Conservation (phyloP, 1,140 invertebrate species). For the Archivesica marissinica region DNA sequence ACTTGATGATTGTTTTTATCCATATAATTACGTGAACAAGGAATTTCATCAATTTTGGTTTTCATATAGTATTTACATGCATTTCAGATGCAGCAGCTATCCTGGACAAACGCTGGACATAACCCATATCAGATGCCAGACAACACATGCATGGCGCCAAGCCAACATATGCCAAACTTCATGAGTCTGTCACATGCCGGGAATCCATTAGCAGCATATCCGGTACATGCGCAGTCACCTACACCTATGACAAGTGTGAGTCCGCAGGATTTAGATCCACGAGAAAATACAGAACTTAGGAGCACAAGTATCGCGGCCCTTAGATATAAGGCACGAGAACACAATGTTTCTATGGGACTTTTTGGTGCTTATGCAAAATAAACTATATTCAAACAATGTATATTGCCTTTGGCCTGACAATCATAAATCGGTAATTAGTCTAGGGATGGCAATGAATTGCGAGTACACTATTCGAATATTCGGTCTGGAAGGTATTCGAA, state of each 20-base stretch:
- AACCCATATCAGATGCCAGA: constrained; percentile 52
- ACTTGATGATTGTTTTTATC: too few species aligned
- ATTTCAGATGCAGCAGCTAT: constrained; percentile 68
- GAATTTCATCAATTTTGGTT: too few species aligned
- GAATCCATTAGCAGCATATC: constrained; percentile 52
- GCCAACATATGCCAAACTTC: constrained; percentile 69
- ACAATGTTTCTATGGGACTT: constrained; percentile 83
- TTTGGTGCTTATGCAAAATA: constrained; percentile 72
- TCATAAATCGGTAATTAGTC: too few species aligned
- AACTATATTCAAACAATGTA: too few species aligned
- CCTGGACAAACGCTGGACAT: constrained; percentile 60
- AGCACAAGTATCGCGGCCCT: constrained; percentile 95
- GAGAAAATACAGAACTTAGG: constrained; percentile 88
- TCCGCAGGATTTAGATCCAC: constrained; percentile 56
- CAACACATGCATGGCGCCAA: constrained; percentile 70
- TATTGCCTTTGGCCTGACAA: too few species aligned
- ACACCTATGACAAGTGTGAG: constrained; percentile 39
- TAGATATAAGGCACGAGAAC: constrained; percentile 94
- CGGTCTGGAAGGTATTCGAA: too few species aligned
- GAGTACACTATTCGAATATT: too few species aligned
- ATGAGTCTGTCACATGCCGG: constrained; percentile 71
- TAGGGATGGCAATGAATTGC: too few species aligned
- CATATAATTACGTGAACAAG: too few species aligned
- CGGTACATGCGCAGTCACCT: constrained; percentile 57
- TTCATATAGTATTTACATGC: background rate